Evolutionary conservation across 2,888 invertebrate species (phyloP).

Genomic region (Sinotaia quadrata): DNA sequence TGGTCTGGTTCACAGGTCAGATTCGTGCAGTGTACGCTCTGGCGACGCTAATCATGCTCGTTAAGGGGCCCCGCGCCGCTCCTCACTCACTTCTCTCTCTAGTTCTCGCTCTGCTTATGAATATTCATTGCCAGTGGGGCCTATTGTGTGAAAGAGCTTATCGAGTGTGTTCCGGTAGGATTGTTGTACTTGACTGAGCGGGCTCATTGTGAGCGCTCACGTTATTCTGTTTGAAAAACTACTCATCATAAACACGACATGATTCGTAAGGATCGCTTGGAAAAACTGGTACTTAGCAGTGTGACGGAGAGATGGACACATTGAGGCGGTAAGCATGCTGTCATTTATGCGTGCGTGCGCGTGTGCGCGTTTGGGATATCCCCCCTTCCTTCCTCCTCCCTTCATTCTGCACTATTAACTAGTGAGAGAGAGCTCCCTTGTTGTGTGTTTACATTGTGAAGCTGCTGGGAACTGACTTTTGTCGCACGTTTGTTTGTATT

Average conservation of each 20-base stretch:
- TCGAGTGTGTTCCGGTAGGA: constrained; percentile 42
- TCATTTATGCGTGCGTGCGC: not conserved
- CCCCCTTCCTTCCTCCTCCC: not conserved
- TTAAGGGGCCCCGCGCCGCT: constrained; percentile 29
- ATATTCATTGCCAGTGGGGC: constrained; percentile 35
- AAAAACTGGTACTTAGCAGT: constrained; percentile 2
- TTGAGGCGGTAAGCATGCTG: constrained; percentile 12
- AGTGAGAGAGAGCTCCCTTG: not conserved
- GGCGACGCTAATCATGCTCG: constrained; percentile 37
- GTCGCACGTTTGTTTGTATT: no score
- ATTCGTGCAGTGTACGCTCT: constrained; percentile 35
- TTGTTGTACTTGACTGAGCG: constrained; percentile 34
- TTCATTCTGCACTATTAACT: not conserved
- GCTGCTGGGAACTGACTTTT: no score
- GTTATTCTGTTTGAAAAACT: constrained; percentile 25
- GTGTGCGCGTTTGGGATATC: constrained; percentile 16
- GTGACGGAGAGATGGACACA: constrained; percentile 21
- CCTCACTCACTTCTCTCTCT: constrained; percentile 12
- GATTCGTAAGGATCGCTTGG: constrained; percentile 19
- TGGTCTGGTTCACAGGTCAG: constrained; percentile 39
- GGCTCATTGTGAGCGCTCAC: constrained; percentile 27
- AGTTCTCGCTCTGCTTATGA: constrained; percentile 21
- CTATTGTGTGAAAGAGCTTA: constrained; percentile 46
- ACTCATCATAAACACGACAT: constrained; percentile 23
- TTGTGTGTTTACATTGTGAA: no score